Conservation (phyloP, 2,113 vertebrate genomes). For the Gyps fulvus region DNA sequence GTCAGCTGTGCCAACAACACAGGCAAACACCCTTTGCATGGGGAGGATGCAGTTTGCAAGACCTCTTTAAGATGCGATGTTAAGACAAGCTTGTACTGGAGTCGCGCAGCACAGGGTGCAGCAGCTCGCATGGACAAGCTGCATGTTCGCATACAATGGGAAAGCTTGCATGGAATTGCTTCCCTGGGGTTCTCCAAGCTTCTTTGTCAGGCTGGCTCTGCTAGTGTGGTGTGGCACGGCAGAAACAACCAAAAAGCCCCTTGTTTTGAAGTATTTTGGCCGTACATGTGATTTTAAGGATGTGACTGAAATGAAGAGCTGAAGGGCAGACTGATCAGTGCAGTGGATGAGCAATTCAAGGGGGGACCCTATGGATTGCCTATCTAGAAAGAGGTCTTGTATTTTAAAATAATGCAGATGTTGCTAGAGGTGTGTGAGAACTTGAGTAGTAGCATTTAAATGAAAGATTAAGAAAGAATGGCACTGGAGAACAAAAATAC, state of each 20-base stretch:
- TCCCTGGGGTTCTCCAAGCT: not conserved
- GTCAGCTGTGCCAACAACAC: not conserved
- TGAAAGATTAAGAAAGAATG: not conserved
- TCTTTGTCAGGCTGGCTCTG: not conserved
- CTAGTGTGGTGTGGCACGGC: not conserved
- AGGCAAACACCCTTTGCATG: not conserved
- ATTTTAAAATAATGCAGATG: not conserved
- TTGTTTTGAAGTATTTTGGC: not conserved
- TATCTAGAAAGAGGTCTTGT: not conserved
- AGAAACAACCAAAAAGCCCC: accelerated
- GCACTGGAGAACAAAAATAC: not conserved
- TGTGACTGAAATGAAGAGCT: not conserved
- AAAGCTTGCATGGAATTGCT: not conserved
- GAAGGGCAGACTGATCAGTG: too few species aligned
- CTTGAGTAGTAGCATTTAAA: not conserved
- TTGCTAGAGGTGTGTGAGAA: not conserved
- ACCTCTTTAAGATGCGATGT: not conserved
- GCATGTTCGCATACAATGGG: accelerated
- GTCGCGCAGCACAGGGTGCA: too few species aligned
- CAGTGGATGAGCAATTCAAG: not conserved
- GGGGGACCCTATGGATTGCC: not conserved
- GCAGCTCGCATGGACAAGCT: accelerated
- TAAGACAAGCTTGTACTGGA: not conserved
- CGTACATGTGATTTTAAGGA: accelerated
- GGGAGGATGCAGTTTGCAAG: not conserved